Percentiles rank a stretch among this genome's conserved stretches.
These are phyloP conservation scores for Laterallus jamaicensis DNA, from an alignment of 2,113 vertebrate genomes.

Conservation along the genomic window DNA sequence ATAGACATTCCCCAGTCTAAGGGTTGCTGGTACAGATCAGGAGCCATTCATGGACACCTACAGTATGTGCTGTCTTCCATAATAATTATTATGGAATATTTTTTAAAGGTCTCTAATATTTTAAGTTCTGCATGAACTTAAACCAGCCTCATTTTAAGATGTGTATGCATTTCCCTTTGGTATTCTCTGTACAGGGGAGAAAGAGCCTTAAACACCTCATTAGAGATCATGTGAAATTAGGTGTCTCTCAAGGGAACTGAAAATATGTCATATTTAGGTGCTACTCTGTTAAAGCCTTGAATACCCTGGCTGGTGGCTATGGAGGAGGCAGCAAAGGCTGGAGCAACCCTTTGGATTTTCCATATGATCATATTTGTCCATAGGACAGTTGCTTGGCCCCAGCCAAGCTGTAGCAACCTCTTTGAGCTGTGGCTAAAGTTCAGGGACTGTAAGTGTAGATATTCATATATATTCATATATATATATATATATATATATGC, in stretches of 20 bases:
- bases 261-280: accelerated
- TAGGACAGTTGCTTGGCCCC: accelerated
- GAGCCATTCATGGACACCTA: background rate
- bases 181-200: background rate
- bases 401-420: background rate
- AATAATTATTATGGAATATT: background rate
- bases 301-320: background rate
- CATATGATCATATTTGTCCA: background rate
- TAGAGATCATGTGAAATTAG: background rate
- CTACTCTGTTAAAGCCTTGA: background rate
- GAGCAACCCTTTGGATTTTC: background rate
- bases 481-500: no score
- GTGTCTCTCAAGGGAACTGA: background rate
- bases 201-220: background rate
- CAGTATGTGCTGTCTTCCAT: background rate
- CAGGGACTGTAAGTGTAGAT: background rate
- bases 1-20: background rate
- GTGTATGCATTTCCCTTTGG: background rate
- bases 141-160: background rate
- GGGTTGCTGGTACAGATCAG: background rate
- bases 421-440: background rate
- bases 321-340: background rate
- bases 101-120: no score
- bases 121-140: background rate
- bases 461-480: no score